Evolutionary conservation across 2,113 vertebrate species (phyloP).

Genomic region (Dryoscopus gambensis): DNA sequence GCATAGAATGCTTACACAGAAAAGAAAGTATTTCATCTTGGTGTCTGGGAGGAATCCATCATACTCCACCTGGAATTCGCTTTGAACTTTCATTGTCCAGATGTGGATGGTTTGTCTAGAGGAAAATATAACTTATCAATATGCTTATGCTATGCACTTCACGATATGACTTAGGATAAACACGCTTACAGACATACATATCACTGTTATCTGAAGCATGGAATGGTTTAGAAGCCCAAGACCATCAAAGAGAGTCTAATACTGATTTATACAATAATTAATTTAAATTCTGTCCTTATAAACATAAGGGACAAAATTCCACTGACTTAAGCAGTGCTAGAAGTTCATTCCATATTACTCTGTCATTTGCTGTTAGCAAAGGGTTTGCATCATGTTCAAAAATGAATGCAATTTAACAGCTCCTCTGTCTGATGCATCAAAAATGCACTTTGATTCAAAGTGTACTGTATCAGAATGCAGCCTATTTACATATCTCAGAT

Average conservation of each 20-base stretch:
- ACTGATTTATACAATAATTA: neutral
- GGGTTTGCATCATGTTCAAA: neutral
- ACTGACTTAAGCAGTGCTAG: neutral
- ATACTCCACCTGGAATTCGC: neutral
- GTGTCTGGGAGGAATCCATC: neutral
- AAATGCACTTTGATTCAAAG: neutral
- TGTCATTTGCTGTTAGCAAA: neutral
- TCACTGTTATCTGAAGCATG: neutral
- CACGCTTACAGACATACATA: rapidly evolving
- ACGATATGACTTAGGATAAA: neutral
- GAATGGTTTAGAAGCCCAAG: neutral
- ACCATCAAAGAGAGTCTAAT: neutral
- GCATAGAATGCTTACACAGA: neutral
- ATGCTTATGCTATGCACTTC: neutral
- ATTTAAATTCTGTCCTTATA: neutral
- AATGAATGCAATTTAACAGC: neutral
- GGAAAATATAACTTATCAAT: neutral
- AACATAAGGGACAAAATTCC: neutral
- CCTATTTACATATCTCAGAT: neutral
- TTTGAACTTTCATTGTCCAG: neutral
- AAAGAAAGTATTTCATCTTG: neutral
- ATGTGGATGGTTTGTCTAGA: neutral
- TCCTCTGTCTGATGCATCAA: neutral
- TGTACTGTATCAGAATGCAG: neutral
- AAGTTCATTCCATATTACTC: neutral